A percentile compares a stretch with the other conserved stretches of the same genome.
phyloP scores from a whole-genome alignment of 2,113 vertebrate genomes.

The Ranitomeya variabilis region DNA sequence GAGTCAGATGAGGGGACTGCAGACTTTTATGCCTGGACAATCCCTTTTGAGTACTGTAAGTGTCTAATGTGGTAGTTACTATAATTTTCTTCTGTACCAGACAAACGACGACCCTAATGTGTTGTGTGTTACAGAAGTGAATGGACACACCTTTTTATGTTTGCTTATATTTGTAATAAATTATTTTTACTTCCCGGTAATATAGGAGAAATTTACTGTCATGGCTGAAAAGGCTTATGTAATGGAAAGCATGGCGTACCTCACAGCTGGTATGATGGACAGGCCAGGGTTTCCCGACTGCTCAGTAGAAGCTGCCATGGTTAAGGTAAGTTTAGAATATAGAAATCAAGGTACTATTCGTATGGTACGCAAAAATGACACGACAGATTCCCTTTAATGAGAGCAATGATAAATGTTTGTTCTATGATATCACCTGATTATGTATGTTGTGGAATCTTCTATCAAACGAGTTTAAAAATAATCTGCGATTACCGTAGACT shows the following conservation, averaged over 20 bases:
- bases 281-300: slow-evolving; percentile 88
- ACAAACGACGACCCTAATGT: not conserved
- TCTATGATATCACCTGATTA: too few relatives aligned
- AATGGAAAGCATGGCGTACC: slow-evolving; percentile 99
- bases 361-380: too few relatives aligned
- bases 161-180: not conserved
- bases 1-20: too few relatives aligned
- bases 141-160: not conserved
- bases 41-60: not conserved
- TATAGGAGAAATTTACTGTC: slow-evolving; percentile 91
- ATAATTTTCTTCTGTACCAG: not conserved
- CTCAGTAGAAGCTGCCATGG: slow-evolving; percentile 93
- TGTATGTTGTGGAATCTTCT: too few relatives aligned
- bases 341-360: not conserved
- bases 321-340: slow-evolving; percentile 78
- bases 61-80: not conserved
- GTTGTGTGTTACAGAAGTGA: not conserved
- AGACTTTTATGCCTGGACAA: too few relatives aligned
- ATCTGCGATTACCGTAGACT: too few relatives aligned
- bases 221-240: slow-evolving; percentile 88
- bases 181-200: not conserved
- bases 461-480: too few relatives aligned
- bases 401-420: too few relatives aligned
- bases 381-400: too few relatives aligned
- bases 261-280: slow-evolving; percentile 96